These are phyloP conservation scores for Ischnura elegans DNA, from an alignment of 2,888 invertebrate species.

Conservation along the genomic window DNA sequence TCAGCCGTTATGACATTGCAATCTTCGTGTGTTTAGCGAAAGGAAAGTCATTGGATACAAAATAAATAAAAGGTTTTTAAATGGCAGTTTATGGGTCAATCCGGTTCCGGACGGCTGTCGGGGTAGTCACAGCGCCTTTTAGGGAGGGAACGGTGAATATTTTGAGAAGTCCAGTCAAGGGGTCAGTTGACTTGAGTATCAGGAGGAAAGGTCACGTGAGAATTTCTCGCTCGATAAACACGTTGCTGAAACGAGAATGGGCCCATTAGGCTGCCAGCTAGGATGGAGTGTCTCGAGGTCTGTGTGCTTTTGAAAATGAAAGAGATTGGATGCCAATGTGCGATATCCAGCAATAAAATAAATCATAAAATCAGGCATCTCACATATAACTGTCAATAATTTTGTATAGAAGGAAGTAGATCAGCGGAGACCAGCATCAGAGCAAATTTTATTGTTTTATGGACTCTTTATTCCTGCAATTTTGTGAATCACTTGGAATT, in stretches of 20 bases:
- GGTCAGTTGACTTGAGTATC: not conserved
- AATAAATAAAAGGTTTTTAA: not conserved
- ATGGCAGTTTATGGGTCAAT: not conserved
- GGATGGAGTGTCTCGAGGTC: not conserved
- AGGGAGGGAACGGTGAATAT: not conserved
- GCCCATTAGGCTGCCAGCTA: not conserved
- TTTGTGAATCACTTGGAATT: too few species aligned
- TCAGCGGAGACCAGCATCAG: too few species aligned
- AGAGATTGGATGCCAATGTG: not conserved
- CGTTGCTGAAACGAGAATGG: not conserved
- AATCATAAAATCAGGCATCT: too few species aligned
- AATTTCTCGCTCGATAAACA: not conserved
- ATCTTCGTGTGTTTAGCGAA: too few species aligned
- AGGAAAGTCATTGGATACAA: too few species aligned
- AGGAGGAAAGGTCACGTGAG: conserved; percentile 30
- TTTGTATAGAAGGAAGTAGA: too few species aligned
- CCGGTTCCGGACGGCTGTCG: not conserved
- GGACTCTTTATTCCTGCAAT: too few species aligned
- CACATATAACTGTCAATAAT: too few species aligned
- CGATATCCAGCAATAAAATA: not conserved
- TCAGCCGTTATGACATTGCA: too few species aligned
- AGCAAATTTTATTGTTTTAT: too few species aligned
- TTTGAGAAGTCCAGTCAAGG: not conserved
- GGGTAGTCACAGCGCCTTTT: not conserved
- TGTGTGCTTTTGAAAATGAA: not conserved